Percentiles rank a stretch among this genome's conserved stretches.
These are phyloP conservation scores for Eudyptes chrysolophus DNA, from an alignment of 2,113 vertebrate species.

Conservation along the genomic window DNA sequence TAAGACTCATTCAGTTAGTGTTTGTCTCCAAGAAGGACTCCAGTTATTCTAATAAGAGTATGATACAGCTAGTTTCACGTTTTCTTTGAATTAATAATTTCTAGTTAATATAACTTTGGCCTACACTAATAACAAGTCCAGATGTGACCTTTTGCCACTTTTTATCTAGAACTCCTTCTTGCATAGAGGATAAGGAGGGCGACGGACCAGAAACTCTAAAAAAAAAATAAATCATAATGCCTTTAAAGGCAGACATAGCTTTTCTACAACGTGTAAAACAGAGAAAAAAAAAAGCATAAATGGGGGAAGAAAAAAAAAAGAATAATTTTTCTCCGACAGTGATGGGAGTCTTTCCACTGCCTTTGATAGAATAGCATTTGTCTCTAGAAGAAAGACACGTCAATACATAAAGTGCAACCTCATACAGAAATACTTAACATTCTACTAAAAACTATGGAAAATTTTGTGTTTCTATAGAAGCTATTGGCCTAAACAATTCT, in stretches of 20 bases:
- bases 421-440: neutral
- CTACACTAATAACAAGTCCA: neutral
- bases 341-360: neutral
- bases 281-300: neutral
- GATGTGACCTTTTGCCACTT: neutral
- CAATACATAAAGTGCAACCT: neutral
- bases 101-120: neutral
- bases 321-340: neutral
- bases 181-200: neutral
- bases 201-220: neutral
- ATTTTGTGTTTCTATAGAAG: neutral
- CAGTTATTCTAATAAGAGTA: neutral
- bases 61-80: neutral
- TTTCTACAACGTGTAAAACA: neutral
- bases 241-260: neutral
- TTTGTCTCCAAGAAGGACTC: neutral
- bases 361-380: neutral
- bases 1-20: neutral
- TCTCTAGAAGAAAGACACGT: neutral
- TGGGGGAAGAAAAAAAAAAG: neutral
- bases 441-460: neutral
- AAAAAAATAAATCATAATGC: too few species aligned
- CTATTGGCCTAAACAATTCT: neutral
- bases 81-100: neutral
- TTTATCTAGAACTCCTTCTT: neutral